Evolutionary conservation across 2,888 invertebrate genomes (phyloP), one percentile per base, ranked within the genome.

Genomic region (Megaustenia siamemsis): DNA sequence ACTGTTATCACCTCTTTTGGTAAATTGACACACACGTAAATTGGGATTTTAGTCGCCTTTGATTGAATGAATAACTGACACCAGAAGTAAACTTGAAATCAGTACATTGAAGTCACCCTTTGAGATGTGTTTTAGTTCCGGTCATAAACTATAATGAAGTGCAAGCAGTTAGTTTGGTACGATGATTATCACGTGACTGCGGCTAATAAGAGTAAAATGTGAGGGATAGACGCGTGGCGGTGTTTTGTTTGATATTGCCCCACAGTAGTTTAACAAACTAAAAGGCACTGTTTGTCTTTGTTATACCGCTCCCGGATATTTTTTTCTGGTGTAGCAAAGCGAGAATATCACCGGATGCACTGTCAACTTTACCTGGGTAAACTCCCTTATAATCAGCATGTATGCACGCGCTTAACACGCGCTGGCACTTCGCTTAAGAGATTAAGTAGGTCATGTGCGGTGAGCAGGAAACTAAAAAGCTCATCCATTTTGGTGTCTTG

Each of bases 371-470:
- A 82, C 82, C 82, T 82, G 82, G 38, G 24, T 43, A n/a, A 28
- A 18, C n/a, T 21, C 69, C 53, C 53, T 43, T 45, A 80, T 66
- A 49, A 68, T 80, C 53, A 18, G 66, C 80, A 80, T 80, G 80
- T 35, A 66, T 6, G 49, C 80, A 80, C 81, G 69, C 75, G 60
- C 75, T 40, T 32, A 8, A 12, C 75, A 71, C 66, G 75, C 63
- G 75, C 49, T n/a, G 8, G 21, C n/a, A 56, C 71, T 28, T 82
- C 63, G 63, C 43, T 82, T 75, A 73, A 60, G 45, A 40, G 82
- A 82, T 82, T 73, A 82, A 75, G 32, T 82, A 75, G 82, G 82
- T 82, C 82, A 75, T 60, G 75, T n/a, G 63, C 82, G 40, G 45
- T 75, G 73, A 75, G 75, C 75, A 63, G 35, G 53, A 28, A 82